Percentiles rank a stretch among this genome's conserved stretches.
Evolutionary conservation across 2,888 invertebrate species (phyloP).

Genomic region (Archips xylosteana): DNA sequence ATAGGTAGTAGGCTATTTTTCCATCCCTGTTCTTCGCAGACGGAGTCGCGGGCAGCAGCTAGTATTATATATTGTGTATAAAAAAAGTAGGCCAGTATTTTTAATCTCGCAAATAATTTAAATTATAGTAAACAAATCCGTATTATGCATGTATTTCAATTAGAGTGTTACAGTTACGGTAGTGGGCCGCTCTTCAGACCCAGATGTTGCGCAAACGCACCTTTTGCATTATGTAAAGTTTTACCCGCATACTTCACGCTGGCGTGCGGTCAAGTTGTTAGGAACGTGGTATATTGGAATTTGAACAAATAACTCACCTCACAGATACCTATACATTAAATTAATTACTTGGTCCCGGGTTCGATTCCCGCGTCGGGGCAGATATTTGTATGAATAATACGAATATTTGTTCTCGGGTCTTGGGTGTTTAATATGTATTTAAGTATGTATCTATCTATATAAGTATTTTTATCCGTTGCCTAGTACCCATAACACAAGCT

Average conservation of each 20-base stretch:
- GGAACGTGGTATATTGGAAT: background rate
- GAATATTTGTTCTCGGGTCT: too few species aligned
- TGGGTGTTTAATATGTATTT: too few species aligned
- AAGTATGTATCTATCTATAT: too few species aligned
- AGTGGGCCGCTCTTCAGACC: constrained; percentile 36
- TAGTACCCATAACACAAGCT: too few species aligned
- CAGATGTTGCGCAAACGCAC: constrained; percentile 31
- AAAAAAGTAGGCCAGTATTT: background rate
- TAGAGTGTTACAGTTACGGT: constrained; percentile 36
- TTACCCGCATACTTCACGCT: constrained; percentile 3
- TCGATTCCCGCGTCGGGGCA: too few species aligned
- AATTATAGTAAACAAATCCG: constrained; percentile 16
- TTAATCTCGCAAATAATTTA: background rate
- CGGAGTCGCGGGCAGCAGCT: too few species aligned
- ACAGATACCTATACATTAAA: background rate
- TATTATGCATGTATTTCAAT: constrained; percentile 20
- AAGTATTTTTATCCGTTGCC: too few species aligned
- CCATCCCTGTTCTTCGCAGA: too few species aligned
- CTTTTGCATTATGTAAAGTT: constrained; percentile 36
- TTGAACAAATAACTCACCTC: background rate
- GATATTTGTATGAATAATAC: too few species aligned
- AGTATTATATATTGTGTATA: too few species aligned
- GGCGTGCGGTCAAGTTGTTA: constrained; percentile 8
- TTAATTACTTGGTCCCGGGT: too few species aligned
- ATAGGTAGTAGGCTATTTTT: too few species aligned